These are phyloP conservation scores for Sclerurus mexicanus DNA, from an alignment of 2,113 vertebrate species.

Conservation along the genomic window DNA sequence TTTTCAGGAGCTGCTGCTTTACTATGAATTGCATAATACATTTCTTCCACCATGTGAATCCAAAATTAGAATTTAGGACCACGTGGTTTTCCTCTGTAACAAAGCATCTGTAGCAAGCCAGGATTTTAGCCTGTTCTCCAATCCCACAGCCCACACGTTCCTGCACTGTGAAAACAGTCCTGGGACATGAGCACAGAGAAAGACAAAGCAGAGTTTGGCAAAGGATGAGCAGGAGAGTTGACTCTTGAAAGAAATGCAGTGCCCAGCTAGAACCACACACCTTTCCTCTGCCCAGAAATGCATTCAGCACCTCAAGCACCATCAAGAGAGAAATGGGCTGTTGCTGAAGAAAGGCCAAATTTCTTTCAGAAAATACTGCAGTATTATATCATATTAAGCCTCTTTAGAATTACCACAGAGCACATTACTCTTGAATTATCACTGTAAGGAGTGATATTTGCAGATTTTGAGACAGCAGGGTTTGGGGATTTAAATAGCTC, in stretches of 20 bases:
- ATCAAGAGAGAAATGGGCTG: neutral
- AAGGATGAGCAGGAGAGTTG: rapidly evolving
- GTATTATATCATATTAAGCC: neutral
- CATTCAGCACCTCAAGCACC: neutral
- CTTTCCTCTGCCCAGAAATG: neutral
- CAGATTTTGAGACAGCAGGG: neutral
- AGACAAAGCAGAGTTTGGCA: neutral
- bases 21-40: neutral
- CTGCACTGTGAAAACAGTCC: neutral
- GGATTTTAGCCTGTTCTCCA: neutral
- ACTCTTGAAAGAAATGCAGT: neutral
- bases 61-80: neutral
- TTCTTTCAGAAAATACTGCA: neutral
- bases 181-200: neutral
- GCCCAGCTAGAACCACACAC: neutral
- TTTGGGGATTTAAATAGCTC: neutral
- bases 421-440: neutral
- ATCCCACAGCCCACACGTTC: neutral
- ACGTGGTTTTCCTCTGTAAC: neutral
- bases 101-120: neutral
- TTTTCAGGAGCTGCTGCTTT: neutral
- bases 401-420: neutral
- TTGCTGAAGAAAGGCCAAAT: neutral
- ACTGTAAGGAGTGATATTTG: neutral
- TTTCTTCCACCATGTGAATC: neutral